A percentile compares a stretch with the other conserved stretches of the same genome.
phyloP scores from a whole-genome alignment of 2,797 vertebrate genomes.

The Pangasius krempfi region DNA sequence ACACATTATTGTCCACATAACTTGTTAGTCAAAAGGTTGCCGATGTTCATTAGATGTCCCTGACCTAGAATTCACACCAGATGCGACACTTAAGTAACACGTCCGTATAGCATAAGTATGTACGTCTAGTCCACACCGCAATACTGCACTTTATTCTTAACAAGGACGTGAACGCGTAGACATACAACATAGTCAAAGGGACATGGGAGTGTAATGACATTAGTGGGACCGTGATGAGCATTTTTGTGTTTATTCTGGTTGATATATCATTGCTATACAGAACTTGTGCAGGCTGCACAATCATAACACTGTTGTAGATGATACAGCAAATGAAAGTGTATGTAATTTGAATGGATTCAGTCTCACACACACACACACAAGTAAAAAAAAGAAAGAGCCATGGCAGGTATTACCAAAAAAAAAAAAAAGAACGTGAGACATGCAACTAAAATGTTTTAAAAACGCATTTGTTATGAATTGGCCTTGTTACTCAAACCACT shows the following conservation, averaged over 20 bases:
- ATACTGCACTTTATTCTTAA: background rate
- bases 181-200: background rate
- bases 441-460: background rate
- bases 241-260: background rate
- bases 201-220: background rate
- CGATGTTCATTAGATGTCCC: background rate
- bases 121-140: background rate
- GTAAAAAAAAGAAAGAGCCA: background rate
- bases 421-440: background rate
- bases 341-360: background rate
- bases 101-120: background rate
- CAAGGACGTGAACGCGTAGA: background rate
- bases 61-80: background rate
- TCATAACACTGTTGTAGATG: background rate
- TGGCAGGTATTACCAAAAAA: background rate
- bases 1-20: background rate
- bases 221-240: background rate
- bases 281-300: background rate
- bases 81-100: background rate
- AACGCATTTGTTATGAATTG: slow-evolving; percentile 26
- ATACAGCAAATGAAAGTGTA: background rate
- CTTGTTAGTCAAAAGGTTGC: background rate
- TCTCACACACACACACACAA: background rate
- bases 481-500: background rate
- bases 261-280: background rate